Base-by-base conservation (phyloP, 2,797 vertebrate genomes). In the Falco novaeseelandiae region DNA sequence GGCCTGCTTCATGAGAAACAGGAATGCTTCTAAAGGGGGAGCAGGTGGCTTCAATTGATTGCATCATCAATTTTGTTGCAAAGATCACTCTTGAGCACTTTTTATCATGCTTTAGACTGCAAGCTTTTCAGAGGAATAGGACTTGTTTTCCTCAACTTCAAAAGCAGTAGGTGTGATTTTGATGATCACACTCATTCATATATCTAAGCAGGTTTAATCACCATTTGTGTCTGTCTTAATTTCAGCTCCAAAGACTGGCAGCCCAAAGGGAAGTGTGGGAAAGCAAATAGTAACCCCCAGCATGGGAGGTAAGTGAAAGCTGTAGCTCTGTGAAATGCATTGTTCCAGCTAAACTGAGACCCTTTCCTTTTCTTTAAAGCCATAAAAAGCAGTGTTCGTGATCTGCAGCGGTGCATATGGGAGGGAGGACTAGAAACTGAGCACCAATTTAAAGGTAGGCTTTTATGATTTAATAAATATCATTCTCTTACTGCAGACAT, bases 271-370 rank as follows among this genome's bases (percentile, higher is more conserved):
- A 79, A 95, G 90, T 94, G 94, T 96, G 96, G 95, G 90, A 97
- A 95, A 97, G 96, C 95, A 96, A 97, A 96, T 12, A 97, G 90
- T 67, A 91, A 92, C 83, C 88, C 94, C 57, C 95, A 95, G 95
- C 95, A 93, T 94, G 96, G 94, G 91, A 95, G 94, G 83, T 57
- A 21, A 96, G 95, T 77, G 88, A 95, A 96, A 96, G 90, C 92
- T 95, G 83, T 77, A 87, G 63, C 94, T 97, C 91, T 94, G 91
- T 49, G 91, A 91, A 91, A 78, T 2, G 14, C 76, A 71, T 96
- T 95, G 96, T 96, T 96, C 93, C 86, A 80, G 62, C 93, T 80
- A 80, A 95, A 95, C 80, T 70, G 74, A 82, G 86, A 88, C 46
- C 89, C 71, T 85, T 89, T 81, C 48, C 73, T 73, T 78, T 57